phyloP scores from a whole-genome alignment of 1,140 invertebrate genomes.

The Pogonomyrmex californicus region DNA sequence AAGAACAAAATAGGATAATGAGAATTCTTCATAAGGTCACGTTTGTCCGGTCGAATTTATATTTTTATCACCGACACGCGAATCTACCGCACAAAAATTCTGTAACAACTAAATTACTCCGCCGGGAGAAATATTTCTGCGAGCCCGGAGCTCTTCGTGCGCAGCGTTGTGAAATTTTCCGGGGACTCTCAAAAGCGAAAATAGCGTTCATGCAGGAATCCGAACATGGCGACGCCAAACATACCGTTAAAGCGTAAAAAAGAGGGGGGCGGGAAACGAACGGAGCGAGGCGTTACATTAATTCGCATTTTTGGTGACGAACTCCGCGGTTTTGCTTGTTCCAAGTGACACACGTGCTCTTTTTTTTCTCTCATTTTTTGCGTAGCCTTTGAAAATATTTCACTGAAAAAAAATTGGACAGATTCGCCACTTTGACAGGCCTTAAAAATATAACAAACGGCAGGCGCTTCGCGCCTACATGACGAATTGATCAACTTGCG shows the following conservation, averaged over 20 bases:
- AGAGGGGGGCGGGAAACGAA: background rate
- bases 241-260: constrained; percentile 50
- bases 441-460: constrained; percentile 57
- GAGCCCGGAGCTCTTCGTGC: constrained; percentile 11
- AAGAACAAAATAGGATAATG: background rate
- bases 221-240: constrained; percentile 44
- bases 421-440: constrained; percentile 29
- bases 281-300: constrained; percentile 50
- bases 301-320: constrained; percentile 60
- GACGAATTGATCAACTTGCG: constrained; percentile 49
- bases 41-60: constrained; percentile 21
- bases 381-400: constrained; percentile 48
- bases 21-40: constrained; percentile 41
- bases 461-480: constrained; percentile 8
- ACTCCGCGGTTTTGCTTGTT: constrained; percentile 38
- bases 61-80: constrained; percentile 39
- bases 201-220: constrained; percentile 52
- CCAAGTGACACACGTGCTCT: background rate
- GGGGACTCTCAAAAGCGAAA: constrained; percentile 36
- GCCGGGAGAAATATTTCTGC: constrained; percentile 61
- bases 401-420: constrained; percentile 50
- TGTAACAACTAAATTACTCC: constrained; percentile 50
- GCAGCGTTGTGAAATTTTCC: constrained; percentile 50
- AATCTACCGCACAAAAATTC: constrained; percentile 44
- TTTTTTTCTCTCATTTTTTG: constrained; percentile 5